phyloP scores from a whole-genome alignment of 2,113 vertebrate species.

The Pteropus alecto region DNA sequence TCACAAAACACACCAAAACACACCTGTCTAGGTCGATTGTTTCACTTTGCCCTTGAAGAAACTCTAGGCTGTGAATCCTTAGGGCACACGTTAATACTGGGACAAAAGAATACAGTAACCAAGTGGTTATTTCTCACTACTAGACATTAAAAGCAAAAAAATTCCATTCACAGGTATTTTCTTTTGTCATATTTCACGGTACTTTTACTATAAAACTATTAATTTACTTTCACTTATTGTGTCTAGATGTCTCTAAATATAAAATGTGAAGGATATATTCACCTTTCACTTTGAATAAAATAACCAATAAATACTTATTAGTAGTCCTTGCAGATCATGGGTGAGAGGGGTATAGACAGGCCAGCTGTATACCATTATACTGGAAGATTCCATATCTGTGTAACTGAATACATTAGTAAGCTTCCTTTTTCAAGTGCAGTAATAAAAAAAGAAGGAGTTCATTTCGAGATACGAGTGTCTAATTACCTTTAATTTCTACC shows the following conservation, averaged over 20 bases:
- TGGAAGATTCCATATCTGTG: background rate
- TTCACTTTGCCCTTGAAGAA: background rate
- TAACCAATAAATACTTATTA: background rate
- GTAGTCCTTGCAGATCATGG: background rate
- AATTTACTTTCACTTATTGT: background rate
- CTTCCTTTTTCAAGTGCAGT: background rate
- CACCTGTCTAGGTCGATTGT: fast-evolving
- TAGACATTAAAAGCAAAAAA: background rate
- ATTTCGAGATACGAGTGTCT: background rate
- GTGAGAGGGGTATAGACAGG: background rate
- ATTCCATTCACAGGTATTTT: background rate
- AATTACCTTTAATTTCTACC: background rate
- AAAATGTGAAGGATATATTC: background rate
- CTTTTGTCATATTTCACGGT: background rate
- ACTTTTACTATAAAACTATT: background rate
- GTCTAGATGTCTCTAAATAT: background rate
- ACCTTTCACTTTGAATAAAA: background rate
- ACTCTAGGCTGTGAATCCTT: background rate
- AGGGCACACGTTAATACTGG: background rate
- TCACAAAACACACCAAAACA: background rate
- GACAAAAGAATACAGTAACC: background rate
- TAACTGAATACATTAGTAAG: background rate
- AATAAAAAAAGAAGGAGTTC: background rate
- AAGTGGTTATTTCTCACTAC: background rate
- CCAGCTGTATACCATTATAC: background rate